Evolutionary conservation across 2,888 invertebrate species (phyloP).

Genomic region (Chalcosyrphus nemorum): DNA sequence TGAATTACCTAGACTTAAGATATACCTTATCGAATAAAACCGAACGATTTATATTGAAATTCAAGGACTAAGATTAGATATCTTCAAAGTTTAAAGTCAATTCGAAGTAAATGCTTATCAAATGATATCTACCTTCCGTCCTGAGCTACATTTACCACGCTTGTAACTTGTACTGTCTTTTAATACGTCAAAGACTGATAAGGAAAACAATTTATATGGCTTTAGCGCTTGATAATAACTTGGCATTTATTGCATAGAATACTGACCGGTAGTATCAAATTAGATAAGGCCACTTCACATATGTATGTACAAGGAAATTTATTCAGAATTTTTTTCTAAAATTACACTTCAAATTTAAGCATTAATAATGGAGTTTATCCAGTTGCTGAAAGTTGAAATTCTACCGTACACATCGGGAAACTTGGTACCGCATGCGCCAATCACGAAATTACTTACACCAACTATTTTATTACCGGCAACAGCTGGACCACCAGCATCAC

Average conservation of each 20-base stretch:
- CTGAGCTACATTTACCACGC: neutral
- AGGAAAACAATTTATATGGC: slow-evolving; percentile 1
- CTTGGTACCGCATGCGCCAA: slow-evolving; percentile 78
- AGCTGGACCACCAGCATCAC: slow-evolving; percentile 80
- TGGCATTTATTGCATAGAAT: neutral
- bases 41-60: too few species aligned
- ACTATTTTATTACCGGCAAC: slow-evolving; percentile 75
- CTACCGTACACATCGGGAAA: slow-evolving; percentile 78
- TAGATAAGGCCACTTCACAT: neutral
- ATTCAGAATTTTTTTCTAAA: neutral
- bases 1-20: too few species aligned
- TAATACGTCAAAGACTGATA: too few species aligned
- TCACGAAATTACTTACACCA: slow-evolving; percentile 77
- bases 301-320: neutral
- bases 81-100: neutral
- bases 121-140: neutral
- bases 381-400: slow-evolving; percentile 72
- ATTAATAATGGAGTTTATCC: slow-evolving; percentile 62
- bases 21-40: too few species aligned
- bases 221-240: slow-evolving; percentile 1
- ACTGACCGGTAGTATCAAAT: neutral
- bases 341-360: slow-evolving; percentile 12
- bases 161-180: too few species aligned
- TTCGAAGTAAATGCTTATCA: neutral
- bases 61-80: neutral